Base-by-base conservation (phyloP, 2,113 vertebrate genomes). In the Parotia lawesii region DNA sequence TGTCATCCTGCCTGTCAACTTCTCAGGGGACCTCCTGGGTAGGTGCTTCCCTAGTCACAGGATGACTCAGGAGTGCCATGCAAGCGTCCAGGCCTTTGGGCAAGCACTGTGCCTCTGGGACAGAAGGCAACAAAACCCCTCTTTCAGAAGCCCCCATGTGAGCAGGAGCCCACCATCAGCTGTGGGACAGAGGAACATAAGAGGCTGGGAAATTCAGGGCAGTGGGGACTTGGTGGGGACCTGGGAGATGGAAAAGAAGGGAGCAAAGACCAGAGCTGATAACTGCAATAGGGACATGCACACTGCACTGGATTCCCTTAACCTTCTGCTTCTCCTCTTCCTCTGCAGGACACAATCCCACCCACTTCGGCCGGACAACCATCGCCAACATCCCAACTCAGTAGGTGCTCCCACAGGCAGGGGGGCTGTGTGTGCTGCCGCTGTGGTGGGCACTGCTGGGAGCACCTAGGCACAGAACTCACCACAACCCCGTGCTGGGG, bases 311-410 rank as follows among this genome's bases (percentile, higher is more conserved):
- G 11, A 2, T 66, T 92, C 18, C 42, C 1, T 6, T 94, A 84
- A 94, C 35, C 17, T 74, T 44, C 17, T 7, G 4, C n/a, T 84
- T 92, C 47, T 87, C 18, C 37, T 95, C 58, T 79, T 90, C 51
- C 93, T 70, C 93, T 97, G 93, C 97, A 99, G 99, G 98, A 85
- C 97, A 97, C 96, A 98, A 97, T 91, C 98, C 97, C 5, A 98
- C 99, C 89, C 98, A 99, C 97, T 99, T 99, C 12, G 99, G 98
- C 64, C 98, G 99, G 96, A 99, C 99, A 66, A 99, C 99, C 58
- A 98, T 99, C 20, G 98, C 98, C 87, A 99, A 99, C 96, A 97
- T 99, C 91, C 98, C 98, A 19, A 98, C 98, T 67, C 97, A 98
- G 99, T 99, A 98, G 76, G 99, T 98, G 62, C 91, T 89, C 35